Conservation (phyloP, 2,797 vertebrate genomes). For the Loris lydekkerianus region DNA sequence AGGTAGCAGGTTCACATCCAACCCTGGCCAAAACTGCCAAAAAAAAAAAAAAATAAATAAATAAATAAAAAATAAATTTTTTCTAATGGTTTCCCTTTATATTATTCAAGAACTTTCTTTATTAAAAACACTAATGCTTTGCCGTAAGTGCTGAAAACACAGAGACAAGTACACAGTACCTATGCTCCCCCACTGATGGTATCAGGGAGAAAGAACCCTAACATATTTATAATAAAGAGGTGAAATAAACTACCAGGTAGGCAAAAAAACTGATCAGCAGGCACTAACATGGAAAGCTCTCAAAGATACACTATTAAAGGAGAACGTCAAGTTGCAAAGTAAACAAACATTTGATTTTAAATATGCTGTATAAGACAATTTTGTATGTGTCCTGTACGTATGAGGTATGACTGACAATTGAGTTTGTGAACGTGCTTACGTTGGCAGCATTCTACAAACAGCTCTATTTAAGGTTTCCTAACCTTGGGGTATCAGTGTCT, state of each 20-base stretch:
- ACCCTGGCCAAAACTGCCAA: no score
- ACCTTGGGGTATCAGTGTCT: no score
- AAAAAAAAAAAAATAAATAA: no score
- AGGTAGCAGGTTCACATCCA: no score
- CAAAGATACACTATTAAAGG: not conserved
- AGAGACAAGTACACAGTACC: not conserved
- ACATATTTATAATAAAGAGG: not conserved
- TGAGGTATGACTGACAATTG: no score
- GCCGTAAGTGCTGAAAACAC: not conserved
- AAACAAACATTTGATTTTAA: not conserved
- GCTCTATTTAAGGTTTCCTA: no score
- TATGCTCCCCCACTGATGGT: not conserved
- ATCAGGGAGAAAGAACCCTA: not conserved
- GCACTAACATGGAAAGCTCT: not conserved
- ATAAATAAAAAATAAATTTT: not conserved
- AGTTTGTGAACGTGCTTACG: no score
- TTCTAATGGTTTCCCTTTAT: slow-evolving; percentile 10
- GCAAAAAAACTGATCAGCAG: not conserved
- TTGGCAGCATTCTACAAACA: no score
- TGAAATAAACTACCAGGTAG: not conserved
- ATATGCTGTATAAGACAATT: not conserved
- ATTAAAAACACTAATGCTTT: not conserved
- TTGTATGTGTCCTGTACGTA: not conserved
- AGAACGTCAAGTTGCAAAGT: slow-evolving; percentile 19
- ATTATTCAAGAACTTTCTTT: not conserved